phyloP scores from a whole-genome alignment of 2,888 invertebrate genomes.

The Branchipolynoe longqiensis region DNA sequence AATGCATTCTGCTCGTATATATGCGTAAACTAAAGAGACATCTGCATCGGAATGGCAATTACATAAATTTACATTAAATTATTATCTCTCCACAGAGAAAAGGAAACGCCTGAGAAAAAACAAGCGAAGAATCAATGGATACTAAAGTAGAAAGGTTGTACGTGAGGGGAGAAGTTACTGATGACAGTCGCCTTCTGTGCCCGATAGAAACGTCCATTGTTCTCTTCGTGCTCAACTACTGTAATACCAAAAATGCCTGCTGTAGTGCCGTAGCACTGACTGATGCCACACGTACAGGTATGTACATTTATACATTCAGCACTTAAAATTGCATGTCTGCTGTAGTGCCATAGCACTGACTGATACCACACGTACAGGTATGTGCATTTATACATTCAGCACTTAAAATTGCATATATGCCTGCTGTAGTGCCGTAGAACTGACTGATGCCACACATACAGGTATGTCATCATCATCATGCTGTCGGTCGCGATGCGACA shows the following conservation, averaged over 20 bases:
- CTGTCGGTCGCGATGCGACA: too few species aligned
- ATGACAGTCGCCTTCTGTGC: background rate
- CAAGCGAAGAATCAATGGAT: background rate
- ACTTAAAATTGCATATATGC: too few species aligned
- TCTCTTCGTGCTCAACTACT: conserved; percentile 35
- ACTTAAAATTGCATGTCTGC: too few species aligned
- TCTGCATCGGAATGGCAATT: background rate
- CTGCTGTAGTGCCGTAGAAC: too few species aligned
- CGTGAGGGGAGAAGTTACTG: conserved; percentile 1
- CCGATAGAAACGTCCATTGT: conserved; percentile 11
- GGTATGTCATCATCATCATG: too few species aligned
- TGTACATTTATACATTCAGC: too few species aligned
- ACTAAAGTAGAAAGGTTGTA: conserved; percentile 1
- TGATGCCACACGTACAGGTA: background rate
- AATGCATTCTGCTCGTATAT: background rate
- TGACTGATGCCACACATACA: too few species aligned
- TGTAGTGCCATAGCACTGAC: too few species aligned
- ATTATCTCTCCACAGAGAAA: background rate
- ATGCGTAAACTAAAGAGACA: background rate
- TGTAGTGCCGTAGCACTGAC: background rate
- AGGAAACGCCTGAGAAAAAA: background rate
- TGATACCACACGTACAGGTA: too few species aligned
- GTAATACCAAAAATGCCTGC: background rate
- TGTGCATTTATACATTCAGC: too few species aligned
- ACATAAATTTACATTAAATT: background rate